Evolutionary conservation across 2,888 invertebrate genomes (phyloP).

Genomic region (Cryptus viduatorius): DNA sequence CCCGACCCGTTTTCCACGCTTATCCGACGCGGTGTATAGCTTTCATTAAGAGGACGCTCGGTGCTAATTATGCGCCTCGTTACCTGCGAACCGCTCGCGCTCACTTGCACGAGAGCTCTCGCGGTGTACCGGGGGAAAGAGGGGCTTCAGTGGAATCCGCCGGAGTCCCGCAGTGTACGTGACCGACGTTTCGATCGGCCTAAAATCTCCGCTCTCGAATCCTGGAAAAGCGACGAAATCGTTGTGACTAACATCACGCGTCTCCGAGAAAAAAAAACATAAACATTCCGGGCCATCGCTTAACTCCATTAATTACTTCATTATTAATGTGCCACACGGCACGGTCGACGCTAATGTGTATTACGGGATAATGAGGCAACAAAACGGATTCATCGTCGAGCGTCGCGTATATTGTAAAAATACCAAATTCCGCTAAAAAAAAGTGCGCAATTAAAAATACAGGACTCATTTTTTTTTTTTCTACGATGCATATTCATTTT

Average conservation of each 20-base stretch:
- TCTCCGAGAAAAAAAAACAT: not conserved
- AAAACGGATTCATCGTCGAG: too few species aligned
- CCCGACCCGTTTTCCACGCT: constrained; percentile 35
- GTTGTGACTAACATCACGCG: not conserved
- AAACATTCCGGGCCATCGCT: not conserved
- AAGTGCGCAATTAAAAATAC: too few species aligned
- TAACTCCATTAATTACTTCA: not conserved
- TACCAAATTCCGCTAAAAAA: too few species aligned
- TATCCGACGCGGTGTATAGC: constrained; percentile 59
- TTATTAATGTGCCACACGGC: not conserved
- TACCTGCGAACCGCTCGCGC: constrained; percentile 59
- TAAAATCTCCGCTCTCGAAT: constrained; percentile 39
- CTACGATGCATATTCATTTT: too few species aligned
- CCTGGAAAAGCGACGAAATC: constrained; percentile 12
- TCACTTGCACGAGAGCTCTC: constrained; percentile 41
- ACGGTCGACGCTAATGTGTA: too few species aligned
- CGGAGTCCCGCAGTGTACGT: constrained; percentile 46
- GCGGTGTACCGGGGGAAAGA: constrained; percentile 21
- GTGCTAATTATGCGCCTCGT: constrained; percentile 74
- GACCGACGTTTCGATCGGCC: constrained; percentile 58
- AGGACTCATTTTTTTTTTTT: too few species aligned
- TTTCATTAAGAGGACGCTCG: constrained; percentile 73
- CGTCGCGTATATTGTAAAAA: too few species aligned
- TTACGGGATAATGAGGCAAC: too few species aligned
- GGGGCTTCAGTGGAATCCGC: constrained; percentile 35